phyloP scores from a whole-genome alignment of 1,140 invertebrate species.

The Thalassaphorura encarpata region DNA sequence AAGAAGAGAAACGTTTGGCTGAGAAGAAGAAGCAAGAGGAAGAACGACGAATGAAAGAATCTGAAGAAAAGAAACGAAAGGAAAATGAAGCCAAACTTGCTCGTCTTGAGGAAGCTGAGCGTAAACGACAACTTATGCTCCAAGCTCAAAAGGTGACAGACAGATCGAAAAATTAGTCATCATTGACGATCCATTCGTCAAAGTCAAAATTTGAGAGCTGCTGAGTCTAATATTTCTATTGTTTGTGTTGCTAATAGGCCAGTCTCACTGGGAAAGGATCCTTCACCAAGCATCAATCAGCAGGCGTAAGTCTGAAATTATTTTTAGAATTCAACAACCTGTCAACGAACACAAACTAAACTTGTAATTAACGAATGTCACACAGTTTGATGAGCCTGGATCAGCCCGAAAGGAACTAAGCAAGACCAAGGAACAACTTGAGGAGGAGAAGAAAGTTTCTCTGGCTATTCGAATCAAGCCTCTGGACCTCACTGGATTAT shows the following conservation, averaged over 20 bases:
- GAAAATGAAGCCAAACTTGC: slow-evolving; percentile 43
- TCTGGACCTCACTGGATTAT: slow-evolving; percentile 68
- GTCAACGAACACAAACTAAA: too few relatives aligned
- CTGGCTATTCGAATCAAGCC: slow-evolving; percentile 90
- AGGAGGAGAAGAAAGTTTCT: slow-evolving; percentile 96
- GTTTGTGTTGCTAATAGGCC: too few relatives aligned
- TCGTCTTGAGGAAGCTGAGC: slow-evolving; percentile 44
- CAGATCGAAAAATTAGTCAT: neutral
- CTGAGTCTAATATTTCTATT: too few relatives aligned
- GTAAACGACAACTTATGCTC: slow-evolving; percentile 39
- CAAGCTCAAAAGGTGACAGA: slow-evolving; percentile 35
- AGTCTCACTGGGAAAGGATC: too few relatives aligned
- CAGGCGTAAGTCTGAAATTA: too few relatives aligned
- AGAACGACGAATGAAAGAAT: slow-evolving; percentile 36
- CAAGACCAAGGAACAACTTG: slow-evolving; percentile 98
- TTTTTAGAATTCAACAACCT: too few relatives aligned
- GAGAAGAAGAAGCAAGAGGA: slow-evolving; percentile 41
- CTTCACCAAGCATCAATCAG: too few relatives aligned
- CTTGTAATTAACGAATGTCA: too few relatives aligned
- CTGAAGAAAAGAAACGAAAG: slow-evolving; percentile 37
- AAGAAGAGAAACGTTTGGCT: slow-evolving; percentile 41
- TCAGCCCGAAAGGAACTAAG: slow-evolving; percentile 84
- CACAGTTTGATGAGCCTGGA: too few relatives aligned
- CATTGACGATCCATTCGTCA: too few relatives aligned
- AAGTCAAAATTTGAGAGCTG: too few relatives aligned